Percentiles rank a stretch among this genome's conserved stretches.
These are phyloP conservation scores for Steinernema feltiae DNA, from an alignment of 1,140 invertebrate genomes.

Conservation along the genomic window DNA sequence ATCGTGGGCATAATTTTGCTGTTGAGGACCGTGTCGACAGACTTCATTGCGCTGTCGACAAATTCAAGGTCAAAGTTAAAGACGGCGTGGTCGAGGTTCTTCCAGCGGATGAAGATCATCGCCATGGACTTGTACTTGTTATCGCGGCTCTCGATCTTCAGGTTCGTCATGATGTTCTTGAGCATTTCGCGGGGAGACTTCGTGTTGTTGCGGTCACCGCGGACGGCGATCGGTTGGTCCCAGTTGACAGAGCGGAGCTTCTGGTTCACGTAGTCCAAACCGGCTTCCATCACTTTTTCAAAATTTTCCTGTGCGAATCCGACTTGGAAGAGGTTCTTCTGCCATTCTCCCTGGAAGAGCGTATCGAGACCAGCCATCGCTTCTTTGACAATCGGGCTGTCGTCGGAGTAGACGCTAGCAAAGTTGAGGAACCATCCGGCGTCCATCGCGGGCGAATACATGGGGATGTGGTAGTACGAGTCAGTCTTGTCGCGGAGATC, in stretches of 20 bases:
- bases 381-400: conserved; percentile 26
- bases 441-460: conserved; percentile 27
- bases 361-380: conserved; percentile 35
- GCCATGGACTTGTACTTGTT: conserved; percentile 33
- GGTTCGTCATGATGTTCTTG: conserved; percentile 23
- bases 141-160: conserved; percentile 38
- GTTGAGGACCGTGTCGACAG: conserved; percentile 27
- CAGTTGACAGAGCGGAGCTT: conserved; percentile 25
- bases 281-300: conserved; percentile 30
- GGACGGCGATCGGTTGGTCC: conserved; percentile 30
- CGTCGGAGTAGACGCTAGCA: conserved; percentile 21
- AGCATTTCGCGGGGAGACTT: conserved; percentile 27
- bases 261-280: conserved; percentile 29
- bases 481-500: conserved; percentile 20
- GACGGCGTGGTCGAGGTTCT: conserved; percentile 34
- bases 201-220: conserved; percentile 27
- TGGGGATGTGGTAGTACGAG: conserved; percentile 20
- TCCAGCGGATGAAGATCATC: conserved; percentile 36
- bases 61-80: conserved; percentile 28
- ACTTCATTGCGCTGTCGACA: conserved; percentile 3
- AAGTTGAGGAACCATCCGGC: conserved; percentile 46
- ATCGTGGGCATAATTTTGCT: too few species aligned
- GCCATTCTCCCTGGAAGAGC: conserved; percentile 38
- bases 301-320: conserved; percentile 41
- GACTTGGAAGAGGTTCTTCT: conserved; percentile 40